These are phyloP conservation scores for Petrocephalus zakoni DNA, from an alignment of 2,113 vertebrate species.

Conservation along the genomic window DNA sequence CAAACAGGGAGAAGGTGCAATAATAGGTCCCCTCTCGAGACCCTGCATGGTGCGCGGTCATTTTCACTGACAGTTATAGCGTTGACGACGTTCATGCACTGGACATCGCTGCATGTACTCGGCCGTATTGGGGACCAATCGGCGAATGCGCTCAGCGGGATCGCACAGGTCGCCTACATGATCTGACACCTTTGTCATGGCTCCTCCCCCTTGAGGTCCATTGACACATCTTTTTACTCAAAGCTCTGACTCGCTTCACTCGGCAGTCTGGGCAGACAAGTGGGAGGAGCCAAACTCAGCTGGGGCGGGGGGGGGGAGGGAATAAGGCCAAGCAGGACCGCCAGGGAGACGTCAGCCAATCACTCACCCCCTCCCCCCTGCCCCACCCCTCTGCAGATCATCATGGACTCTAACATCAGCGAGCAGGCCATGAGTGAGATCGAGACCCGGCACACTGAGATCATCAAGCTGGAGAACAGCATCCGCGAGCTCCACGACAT, in stretches of 20 bases:
- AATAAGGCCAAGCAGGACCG: background rate
- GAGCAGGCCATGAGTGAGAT: slow-evolving; percentile 96
- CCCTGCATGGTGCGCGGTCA: background rate
- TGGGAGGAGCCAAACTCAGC: background rate
- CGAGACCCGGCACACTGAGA: slow-evolving; percentile 87
- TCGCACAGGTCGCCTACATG: background rate
- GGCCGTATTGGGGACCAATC: background rate
- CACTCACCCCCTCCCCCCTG: background rate
- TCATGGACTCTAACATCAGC: slow-evolving; percentile 93
- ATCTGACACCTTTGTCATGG: background rate
- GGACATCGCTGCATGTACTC: background rate
- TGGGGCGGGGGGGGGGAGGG: too few species aligned
- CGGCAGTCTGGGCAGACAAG: background rate
- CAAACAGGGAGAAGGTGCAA: background rate
- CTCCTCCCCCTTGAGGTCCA: background rate
- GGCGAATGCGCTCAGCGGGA: background rate
- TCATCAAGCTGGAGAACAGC: slow-evolving; percentile 95
- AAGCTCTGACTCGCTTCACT: background rate
- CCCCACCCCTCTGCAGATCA: slow-evolving; percentile 66
- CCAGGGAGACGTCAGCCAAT: background rate
- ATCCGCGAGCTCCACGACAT: slow-evolving; percentile 95
- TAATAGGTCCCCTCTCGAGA: background rate
- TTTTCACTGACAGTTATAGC: background rate
- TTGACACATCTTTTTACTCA: background rate
- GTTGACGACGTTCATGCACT: background rate